Evolutionary conservation across 2,797 vertebrate genomes (phyloP), one percentile per base, ranked within the genome.

Genomic region (Oophaga sylvatica): DNA sequence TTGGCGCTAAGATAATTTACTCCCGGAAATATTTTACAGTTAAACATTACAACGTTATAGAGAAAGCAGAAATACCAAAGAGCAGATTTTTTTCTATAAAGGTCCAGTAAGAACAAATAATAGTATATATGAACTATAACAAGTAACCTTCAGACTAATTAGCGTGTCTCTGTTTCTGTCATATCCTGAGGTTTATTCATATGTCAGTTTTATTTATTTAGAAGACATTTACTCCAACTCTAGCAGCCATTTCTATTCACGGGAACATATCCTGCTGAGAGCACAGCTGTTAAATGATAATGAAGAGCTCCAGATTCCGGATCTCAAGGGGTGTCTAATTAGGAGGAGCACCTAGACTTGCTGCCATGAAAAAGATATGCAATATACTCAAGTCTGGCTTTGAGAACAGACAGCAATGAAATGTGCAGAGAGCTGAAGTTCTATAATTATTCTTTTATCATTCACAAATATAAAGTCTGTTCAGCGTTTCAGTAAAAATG

Each of bases 251-350:
- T 93, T 94, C 93, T 90, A 87, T 94, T 93, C 93, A 85, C 90
- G 92, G 94, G 89, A 92, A 93, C 91, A 94, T 12, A 20, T 83
- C 92, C 93, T 94, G 92, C 92, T 95, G 94, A 91, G 91, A 93
- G 73, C 91, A 92, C 94, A 95, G 93, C 93, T 95, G 93, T 92
- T 94, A 90, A 91, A 90, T 86, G 87, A 87, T 89, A 91, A 91
- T 81, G 88, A 91, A 92, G 87, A 93, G 83, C 85, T 91, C 90
- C 71, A 85, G 83, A 90, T 92, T 91, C 81, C 84, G 88, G 90
- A 89, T 94, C 92, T 92, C 93, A 95, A 90, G 77, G 76, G 93
- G 82, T 78, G 63, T 92, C 89, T 94, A 91, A 93, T 94, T 94
- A 93, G 84, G 89, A 90, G 93, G 92, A 22, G 15, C 86, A 92